Conservation (phyloP, 2,113 vertebrate genomes). For the Lepus europaeus region DNA sequence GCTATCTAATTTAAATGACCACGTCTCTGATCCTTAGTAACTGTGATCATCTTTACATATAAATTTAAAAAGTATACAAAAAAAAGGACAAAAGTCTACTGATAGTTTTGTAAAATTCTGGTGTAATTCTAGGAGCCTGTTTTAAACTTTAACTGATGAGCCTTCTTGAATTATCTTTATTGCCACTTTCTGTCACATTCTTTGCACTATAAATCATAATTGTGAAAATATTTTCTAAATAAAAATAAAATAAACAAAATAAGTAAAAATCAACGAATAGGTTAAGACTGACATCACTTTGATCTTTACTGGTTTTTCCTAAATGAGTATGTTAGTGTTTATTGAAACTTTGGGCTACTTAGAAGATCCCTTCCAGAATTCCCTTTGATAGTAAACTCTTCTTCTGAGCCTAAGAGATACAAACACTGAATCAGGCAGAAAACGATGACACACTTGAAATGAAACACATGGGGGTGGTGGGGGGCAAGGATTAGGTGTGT, state of each 20-base stretch:
- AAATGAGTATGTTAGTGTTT: background rate
- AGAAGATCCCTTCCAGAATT: background rate
- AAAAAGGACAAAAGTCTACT: constrained; percentile 36
- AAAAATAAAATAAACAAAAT: constrained; percentile 35
- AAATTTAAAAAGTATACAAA: background rate
- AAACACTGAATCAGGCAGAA: constrained; percentile 1
- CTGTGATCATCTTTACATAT: background rate
- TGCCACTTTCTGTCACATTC: background rate
- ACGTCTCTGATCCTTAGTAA: background rate
- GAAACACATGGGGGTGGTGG: background rate
- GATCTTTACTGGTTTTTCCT: background rate
- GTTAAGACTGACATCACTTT: background rate
- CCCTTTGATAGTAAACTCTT: background rate
- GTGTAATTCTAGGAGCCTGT: background rate
- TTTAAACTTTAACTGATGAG: constrained; percentile 18
- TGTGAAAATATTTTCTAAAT: constrained; percentile 14
- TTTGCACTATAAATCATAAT: background rate
- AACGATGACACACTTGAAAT: background rate
- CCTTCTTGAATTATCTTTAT: background rate
- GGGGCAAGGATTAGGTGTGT: background rate
- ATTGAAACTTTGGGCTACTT: constrained; percentile 13
- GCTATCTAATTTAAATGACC: background rate
- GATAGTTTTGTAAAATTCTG: background rate
- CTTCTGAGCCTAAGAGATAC: background rate
- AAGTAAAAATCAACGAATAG: background rate